Conservation (phyloP, 2,113 vertebrate species). For the Trichechus manatus region DNA sequence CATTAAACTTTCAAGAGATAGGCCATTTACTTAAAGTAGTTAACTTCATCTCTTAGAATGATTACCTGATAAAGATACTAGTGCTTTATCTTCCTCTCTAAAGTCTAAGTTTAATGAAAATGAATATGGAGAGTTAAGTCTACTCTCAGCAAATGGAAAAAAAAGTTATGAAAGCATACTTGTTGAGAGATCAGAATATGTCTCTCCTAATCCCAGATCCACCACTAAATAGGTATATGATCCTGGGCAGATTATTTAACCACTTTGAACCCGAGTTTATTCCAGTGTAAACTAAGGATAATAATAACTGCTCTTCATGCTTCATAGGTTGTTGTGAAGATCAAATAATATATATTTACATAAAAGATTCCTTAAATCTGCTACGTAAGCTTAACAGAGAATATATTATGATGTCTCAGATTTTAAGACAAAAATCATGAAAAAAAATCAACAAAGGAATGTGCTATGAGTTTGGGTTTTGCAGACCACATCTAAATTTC, state of each 20-base stretch:
- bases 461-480: constrained; percentile 1
- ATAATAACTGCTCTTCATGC: too few species aligned
- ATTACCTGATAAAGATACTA: constrained; percentile 1
- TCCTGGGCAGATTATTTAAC: too few species aligned
- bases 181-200: not conserved
- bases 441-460: not conserved
- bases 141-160: constrained; percentile 71
- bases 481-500: not conserved
- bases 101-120: constrained; percentile 69
- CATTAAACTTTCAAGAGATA: constrained; percentile 4
- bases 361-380: too few species aligned
- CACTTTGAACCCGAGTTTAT: too few species aligned
- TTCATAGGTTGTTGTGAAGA: too few species aligned
- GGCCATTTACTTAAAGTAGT: not conserved
- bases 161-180: constrained; percentile 78
- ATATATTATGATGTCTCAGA: not conserved
- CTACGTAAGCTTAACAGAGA: not conserved
- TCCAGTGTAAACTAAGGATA: too few species aligned
- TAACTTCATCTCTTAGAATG: constrained; percentile 33
- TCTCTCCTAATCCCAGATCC: not conserved
- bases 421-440: constrained; percentile 45
- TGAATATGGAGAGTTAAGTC: constrained; percentile 21
- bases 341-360: too few species aligned
- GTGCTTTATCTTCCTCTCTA: constrained; percentile 67
- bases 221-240: too few species aligned